Evolutionary conservation across 2,797 vertebrate species (phyloP), one percentile per base, ranked within the genome.

Genomic region (Danionella dracula): DNA sequence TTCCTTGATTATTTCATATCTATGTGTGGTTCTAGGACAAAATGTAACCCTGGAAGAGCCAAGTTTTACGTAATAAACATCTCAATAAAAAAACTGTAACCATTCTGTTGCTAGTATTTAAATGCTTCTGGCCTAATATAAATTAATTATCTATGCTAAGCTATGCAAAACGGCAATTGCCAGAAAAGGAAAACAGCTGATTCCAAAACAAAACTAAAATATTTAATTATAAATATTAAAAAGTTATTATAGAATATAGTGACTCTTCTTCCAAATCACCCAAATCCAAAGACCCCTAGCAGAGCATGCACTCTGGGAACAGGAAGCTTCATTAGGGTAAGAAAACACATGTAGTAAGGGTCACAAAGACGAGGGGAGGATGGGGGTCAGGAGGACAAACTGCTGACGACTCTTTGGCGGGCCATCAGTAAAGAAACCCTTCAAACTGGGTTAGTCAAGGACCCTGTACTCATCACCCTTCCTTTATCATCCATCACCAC

Each of bases 271-370:
- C n/a, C n/a, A n/a, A n/a, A n/a, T n/a, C n/a, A n/a, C n/a, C n/a
- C n/a, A n/a, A n/a, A n/a, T n/a, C n/a, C n/a, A 27, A 27, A 27
- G 23, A 3, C 3, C 23, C 23, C 3, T 27, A 3, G 6, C 23
- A 44, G 42, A 29, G 19, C 46, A 7, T 4, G n/a, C 41, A 57
- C 60, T 68, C 54, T 68, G 68, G 34, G 51, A 74, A 76, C 55
- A 62, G 71, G 58, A 73, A 72, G 57, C 9, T 32, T 51, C 12
- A 45, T 48, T 38, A 60, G 49, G 63, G 34, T 40, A 69, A 67
- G 41, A 70, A 56, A 73, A 72, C 51, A 69, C 49, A 20, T 29
- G 21, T 35, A 58, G 5, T 11, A 29, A 59, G 35, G 29, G 53
- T 46, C 50, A 64, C 41, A 70, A 37, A 45, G 32, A 53, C 23